Evolutionary conservation across 1,140 invertebrate genomes (phyloP).

Genomic region (Grapholita molesta): DNA sequence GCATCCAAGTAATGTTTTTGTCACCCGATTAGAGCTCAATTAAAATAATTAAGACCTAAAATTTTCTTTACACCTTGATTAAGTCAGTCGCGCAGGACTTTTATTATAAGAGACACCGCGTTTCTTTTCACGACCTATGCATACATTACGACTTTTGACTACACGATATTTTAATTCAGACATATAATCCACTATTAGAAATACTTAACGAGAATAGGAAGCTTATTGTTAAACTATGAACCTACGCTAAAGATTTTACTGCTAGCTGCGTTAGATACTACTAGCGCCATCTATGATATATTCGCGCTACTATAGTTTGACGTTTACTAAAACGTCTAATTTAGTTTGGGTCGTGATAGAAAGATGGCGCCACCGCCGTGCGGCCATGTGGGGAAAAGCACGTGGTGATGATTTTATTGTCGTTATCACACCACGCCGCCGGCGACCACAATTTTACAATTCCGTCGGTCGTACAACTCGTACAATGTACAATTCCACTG

Average conservation of each 20-base stretch:
- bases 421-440: not conserved
- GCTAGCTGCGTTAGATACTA: not conserved
- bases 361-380: not conserved
- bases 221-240: not conserved
- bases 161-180: too few relatives aligned
- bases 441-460: not conserved
- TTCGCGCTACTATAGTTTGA: not conserved
- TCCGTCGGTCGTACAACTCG: not conserved
- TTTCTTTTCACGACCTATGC: too few relatives aligned
- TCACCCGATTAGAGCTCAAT: too few relatives aligned
- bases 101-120: too few relatives aligned
- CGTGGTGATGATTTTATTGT: conserved; percentile 7
- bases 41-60: too few relatives aligned
- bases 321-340: not conserved
- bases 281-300: not conserved
- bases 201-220: too few relatives aligned
- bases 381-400: conserved; percentile 12
- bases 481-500: conserved; percentile 1
- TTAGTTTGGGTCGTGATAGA: not conserved
- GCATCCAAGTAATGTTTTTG: too few relatives aligned
- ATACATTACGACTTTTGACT: too few relatives aligned
- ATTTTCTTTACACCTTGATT: too few relatives aligned
- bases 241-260: not conserved
- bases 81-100: too few relatives aligned
- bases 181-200: too few relatives aligned